Base-by-base conservation (phyloP, 2,888 invertebrate genomes). In the Uropetala carovei region DNA sequence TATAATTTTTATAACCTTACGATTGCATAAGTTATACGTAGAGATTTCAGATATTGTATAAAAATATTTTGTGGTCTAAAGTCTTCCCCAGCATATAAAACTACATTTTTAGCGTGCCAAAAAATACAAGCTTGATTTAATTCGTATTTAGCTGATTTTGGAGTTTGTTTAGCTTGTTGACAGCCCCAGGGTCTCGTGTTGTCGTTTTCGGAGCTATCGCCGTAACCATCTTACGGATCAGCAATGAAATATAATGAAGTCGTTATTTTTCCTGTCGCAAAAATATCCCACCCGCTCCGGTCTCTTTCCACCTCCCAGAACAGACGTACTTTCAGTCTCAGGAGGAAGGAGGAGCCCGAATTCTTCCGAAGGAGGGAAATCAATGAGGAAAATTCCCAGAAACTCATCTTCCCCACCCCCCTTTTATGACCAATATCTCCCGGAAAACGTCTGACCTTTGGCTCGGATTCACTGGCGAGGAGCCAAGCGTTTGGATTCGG, bases 381-480 rank as follows among this genome's bases (percentile, higher is more conserved):
- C 75, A 75, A 75, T 75, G 75, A 75, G 75, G 27, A 27, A 75
- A 75, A 27, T 75, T 75, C 75, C 22, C 75, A 75, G 27, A 27
- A 75, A 75, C 75, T 22, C 75, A 75, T 75, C 75, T n/a, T 68
- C 16, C 43, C 22, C 68, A 22, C 64, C 14, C 64, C n/a, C 22
- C 22, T 68, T 75, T 75, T 75, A 27, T 13, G 75, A 75, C 75
- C 75, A 75, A 75, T 75, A 75, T 75, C 27, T 75, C 22, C 75
- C 75, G 75, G 75, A 75, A 75, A 75, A 75, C 75, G 75, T 10
- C 75, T 75, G 75, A 22, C 75, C 75, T 75, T 75, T 75, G 75
- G 75, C 75, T 75, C 75, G 75, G 22, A 75, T 75, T 75, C 75
- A 13, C 27, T 75, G 75, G 75, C 27, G 2, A 22, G 75, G 10